Base-by-base conservation (phyloP, 2,888 invertebrate genomes). In the Arrhopalites spinosus region DNA sequence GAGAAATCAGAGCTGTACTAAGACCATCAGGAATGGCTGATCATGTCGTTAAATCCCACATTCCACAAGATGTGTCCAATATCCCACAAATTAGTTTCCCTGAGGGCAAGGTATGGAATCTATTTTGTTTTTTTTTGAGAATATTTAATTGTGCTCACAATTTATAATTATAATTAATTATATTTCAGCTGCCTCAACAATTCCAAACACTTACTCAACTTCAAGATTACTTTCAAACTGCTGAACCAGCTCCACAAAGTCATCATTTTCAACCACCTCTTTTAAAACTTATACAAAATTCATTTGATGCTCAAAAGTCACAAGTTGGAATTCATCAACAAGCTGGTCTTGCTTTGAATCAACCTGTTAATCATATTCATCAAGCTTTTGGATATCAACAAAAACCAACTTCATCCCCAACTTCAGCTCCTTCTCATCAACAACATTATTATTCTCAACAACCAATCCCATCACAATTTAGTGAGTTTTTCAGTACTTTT, bases 1-100 rank as follows among this genome's bases (percentile, higher is more conserved):
- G 72, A 5, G 79, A 81, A 20, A 77, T 81, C 25, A 79, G 79
- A 0, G 81, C 81, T 0, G 80, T 81, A 7, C 78, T 81, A 15
- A 80, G 79, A 66, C 81, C 81, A 5, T 47, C 69, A 25, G 79
- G 77, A 2, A 64, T 81, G 47, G 69, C 74, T 30, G 78, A 78
- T 50, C 79, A 78, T 13, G 25, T 70, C 13, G 76, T 79, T 27
- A 71, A 76, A 36, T 73, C 77, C 1, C 68, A 56, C 2, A 67
- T 79, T 0, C 78, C 77, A 13, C 68, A 71, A 30, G 74, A 75
- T 29, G 66, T 79, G 1, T 61, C 77, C 0, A 27, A 72, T 13
- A 68, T 79, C 0, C 74, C 74, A 5, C 79, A 74, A 20, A 68
- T 78, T 13, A 71, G 75, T 25, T 80, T 74, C 50, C 78, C 79